phyloP scores from a whole-genome alignment of 2,888 invertebrate species.

The Chrysotoxum bicinctum region DNA sequence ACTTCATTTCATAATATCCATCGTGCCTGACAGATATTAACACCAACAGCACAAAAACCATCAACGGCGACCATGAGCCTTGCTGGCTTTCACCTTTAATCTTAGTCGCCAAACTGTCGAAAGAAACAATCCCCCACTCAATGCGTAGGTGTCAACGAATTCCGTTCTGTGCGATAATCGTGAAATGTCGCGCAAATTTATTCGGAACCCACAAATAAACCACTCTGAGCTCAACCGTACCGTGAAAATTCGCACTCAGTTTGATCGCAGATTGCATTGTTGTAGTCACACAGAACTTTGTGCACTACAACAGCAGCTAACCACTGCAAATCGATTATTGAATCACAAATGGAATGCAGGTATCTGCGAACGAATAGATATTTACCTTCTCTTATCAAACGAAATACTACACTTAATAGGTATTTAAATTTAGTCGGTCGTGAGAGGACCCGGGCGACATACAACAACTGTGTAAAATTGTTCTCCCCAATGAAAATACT shows the following conservation, averaged over 20 bases:
- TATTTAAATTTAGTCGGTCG: constrained; percentile 70
- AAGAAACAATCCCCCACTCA: constrained; percentile 20
- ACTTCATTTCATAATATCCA: constrained; percentile 5
- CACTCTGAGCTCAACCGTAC: constrained; percentile 50
- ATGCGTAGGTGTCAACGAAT: constrained; percentile 71
- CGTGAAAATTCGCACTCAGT: constrained; percentile 68
- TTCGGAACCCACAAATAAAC: constrained; percentile 40
- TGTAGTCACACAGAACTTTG: constrained; percentile 58
- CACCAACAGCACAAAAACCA: not conserved
- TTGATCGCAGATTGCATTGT: constrained; percentile 65
- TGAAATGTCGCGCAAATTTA: constrained; percentile 71
- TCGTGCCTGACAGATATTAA: constrained; percentile 54
- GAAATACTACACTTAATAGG: constrained; percentile 51
- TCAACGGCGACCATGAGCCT: constrained; percentile 24
- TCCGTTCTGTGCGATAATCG: constrained; percentile 64
- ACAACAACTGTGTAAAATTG: constrained; percentile 55
- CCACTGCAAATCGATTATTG: constrained; percentile 70
- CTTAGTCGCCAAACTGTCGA: constrained; percentile 44
- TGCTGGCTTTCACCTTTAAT: constrained; percentile 55
- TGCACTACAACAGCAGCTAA: constrained; percentile 4
- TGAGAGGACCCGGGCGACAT: constrained; percentile 71
- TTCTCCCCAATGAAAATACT: constrained; percentile 45
- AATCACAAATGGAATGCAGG: constrained; percentile 62
- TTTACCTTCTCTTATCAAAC: constrained; percentile 36
- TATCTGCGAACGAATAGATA: constrained; percentile 39